Percentiles rank a stretch among this genome's conserved stretches.
These are phyloP conservation scores for Eupithecia pulchellata DNA, from an alignment of 2,888 invertebrate species.

Conservation along the genomic window DNA sequence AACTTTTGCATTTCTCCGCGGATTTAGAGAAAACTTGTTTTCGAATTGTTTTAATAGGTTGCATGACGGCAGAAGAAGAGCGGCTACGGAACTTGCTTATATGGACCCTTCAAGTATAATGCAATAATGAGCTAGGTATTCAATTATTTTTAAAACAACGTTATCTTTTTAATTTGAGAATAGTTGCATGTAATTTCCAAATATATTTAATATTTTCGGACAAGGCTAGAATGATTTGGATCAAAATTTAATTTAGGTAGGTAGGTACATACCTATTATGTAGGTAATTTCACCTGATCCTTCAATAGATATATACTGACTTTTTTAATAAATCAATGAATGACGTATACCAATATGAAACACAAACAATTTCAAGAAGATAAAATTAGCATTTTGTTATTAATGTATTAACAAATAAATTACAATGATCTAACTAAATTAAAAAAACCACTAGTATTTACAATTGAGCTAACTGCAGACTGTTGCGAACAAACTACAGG, in stretches of 20 bases:
- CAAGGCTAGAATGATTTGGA: background rate
- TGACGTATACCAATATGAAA: too few species aligned
- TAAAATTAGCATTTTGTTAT: too few species aligned
- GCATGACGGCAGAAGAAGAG: background rate
- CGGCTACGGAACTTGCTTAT: background rate
- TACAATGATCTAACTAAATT: too few species aligned
- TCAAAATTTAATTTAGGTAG: background rate
- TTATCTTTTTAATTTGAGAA: background rate
- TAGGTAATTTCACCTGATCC: too few species aligned
- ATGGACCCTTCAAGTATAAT: background rate
- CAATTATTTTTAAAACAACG: background rate
- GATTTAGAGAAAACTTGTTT: background rate
- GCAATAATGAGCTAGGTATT: background rate
- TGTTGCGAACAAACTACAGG: too few species aligned
- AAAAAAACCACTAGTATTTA: too few species aligned
- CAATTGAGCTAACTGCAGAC: too few species aligned
- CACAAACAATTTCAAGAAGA: too few species aligned
- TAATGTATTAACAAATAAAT: too few species aligned
- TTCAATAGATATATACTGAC: too few species aligned
- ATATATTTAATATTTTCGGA: background rate
- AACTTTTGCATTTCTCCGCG: background rate
- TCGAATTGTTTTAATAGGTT: background rate
- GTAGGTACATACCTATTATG: too few species aligned
- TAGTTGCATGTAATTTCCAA: background rate
- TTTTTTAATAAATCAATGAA: too few species aligned